phyloP scores from a whole-genome alignment of 2,113 vertebrate genomes.

The Archilochus colubris region DNA sequence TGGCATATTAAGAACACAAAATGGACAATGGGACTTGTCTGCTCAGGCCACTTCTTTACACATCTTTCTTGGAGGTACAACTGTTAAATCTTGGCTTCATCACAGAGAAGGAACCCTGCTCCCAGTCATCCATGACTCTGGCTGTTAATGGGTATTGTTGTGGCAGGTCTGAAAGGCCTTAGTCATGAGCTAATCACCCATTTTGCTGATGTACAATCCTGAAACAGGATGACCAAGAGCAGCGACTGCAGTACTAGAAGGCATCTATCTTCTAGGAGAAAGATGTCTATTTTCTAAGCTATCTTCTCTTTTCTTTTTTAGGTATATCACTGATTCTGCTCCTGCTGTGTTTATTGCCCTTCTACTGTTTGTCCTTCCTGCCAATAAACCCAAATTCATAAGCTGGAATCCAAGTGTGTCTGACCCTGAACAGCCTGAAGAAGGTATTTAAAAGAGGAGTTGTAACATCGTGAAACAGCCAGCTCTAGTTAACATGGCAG shows the following conservation, averaged over 20 bases:
- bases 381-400: slow-evolving; percentile 81
- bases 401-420: slow-evolving; percentile 54
- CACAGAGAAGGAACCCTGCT: not conserved
- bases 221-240: not conserved
- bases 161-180: not conserved
- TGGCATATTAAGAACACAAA: not conserved
- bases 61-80: not conserved
- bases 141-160: not conserved
- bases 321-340: slow-evolving; percentile 84
- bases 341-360: slow-evolving; percentile 55
- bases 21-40: not conserved
- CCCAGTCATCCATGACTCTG: not conserved
- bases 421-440: slow-evolving; percentile 71
- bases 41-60: not conserved
- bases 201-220: not conserved
- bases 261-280: not conserved
- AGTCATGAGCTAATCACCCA: not conserved
- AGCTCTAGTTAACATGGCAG: not conserved
- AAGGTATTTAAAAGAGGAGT: slow-evolving; percentile 70
- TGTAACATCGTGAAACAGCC: not conserved
- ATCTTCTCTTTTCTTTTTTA: slow-evolving; percentile 41
- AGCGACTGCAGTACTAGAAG: not conserved
- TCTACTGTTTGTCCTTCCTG: slow-evolving; percentile 90
- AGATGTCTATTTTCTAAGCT: not conserved
- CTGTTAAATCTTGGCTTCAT: not conserved